Evolutionary conservation across 1,140 invertebrate species (phyloP).

Genomic region (Sogatella furcifera): DNA sequence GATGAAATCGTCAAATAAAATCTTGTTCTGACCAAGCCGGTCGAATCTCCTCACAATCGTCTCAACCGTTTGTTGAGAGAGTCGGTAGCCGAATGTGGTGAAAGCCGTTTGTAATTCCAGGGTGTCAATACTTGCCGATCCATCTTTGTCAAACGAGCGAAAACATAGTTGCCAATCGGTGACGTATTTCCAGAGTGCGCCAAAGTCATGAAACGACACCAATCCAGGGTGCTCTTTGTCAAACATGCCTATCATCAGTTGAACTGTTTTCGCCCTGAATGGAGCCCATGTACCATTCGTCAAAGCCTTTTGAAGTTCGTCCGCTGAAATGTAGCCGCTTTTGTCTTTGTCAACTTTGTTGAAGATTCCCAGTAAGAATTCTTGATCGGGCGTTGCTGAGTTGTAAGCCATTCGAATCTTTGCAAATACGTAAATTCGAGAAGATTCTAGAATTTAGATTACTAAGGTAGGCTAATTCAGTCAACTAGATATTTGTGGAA

Average conservation of each 20-base stretch:
- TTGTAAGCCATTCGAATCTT: too few relatives aligned
- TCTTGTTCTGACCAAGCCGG: conserved; percentile 70
- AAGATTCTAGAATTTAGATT: too few relatives aligned
- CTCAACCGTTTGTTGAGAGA: conserved; percentile 74
- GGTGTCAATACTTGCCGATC: conserved; percentile 90
- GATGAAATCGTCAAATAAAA: conserved; percentile 98
- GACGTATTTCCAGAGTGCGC: conserved; percentile 93
- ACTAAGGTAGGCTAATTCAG: too few relatives aligned
- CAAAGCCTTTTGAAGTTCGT: conserved; percentile 83
- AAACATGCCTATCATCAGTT: conserved; percentile 93
- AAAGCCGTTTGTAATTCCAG: conserved; percentile 83
- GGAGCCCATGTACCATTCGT: conserved; percentile 97
- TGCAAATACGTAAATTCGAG: too few relatives aligned
- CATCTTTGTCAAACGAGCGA: conserved; percentile 85
- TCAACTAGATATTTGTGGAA: too few relatives aligned
- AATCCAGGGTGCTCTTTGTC: conserved; percentile 82
- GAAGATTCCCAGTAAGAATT: too few relatives aligned
- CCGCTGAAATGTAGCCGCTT: conserved; percentile 79
- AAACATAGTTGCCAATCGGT: conserved; percentile 98
- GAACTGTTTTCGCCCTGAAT: conserved; percentile 94
- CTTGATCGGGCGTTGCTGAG: too few relatives aligned
- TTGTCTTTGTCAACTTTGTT: conserved; percentile 69
- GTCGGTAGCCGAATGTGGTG: conserved; percentile 82
- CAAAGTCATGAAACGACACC: conserved; percentile 92
- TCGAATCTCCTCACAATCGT: conserved; percentile 90